Evolutionary conservation across 2,797 vertebrate species (phyloP).

Genomic region (Ataeniobius toweri): DNA sequence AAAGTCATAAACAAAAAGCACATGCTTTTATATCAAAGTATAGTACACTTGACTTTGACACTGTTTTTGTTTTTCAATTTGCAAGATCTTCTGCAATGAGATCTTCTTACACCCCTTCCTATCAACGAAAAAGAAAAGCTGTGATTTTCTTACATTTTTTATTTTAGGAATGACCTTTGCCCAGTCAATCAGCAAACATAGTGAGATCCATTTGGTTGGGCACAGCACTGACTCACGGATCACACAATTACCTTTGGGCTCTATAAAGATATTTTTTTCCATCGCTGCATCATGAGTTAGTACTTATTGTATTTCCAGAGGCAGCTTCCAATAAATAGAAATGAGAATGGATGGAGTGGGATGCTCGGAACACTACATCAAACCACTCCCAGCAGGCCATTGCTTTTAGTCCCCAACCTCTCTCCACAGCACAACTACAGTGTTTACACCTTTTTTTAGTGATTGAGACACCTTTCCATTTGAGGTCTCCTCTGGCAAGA

Average conservation of each 20-base stretch:
- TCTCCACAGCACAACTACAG: slow-evolving; percentile 8
- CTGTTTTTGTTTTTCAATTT: background rate
- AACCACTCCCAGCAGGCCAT: slow-evolving; percentile 14
- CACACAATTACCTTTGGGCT: slow-evolving; percentile 4
- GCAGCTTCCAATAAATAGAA: slow-evolving; percentile 24
- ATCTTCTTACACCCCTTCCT: no score
- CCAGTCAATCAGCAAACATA: background rate
- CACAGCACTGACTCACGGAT: background rate
- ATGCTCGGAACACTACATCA: slow-evolving; percentile 34
- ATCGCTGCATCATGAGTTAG: slow-evolving; percentile 16
- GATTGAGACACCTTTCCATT: slow-evolving; percentile 35
- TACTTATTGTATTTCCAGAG: slow-evolving; percentile 26
- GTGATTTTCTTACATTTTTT: no score
- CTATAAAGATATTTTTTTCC: slow-evolving; percentile 24
- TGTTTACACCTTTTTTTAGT: slow-evolving; percentile 13
- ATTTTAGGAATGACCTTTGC: background rate
- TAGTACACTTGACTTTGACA: background rate
- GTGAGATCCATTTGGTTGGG: background rate
- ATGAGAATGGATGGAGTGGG: slow-evolving; percentile 42
- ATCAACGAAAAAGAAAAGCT: background rate
- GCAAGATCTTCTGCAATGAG: background rate
- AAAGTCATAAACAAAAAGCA: no score
- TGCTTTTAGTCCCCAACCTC: slow-evolving; percentile 15
- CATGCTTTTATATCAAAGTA: no score
- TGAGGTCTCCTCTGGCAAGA: slow-evolving; percentile 25